These are phyloP conservation scores for Athrips mouffetella DNA, from an alignment of 2,888 invertebrate genomes.

Conservation along the genomic window DNA sequence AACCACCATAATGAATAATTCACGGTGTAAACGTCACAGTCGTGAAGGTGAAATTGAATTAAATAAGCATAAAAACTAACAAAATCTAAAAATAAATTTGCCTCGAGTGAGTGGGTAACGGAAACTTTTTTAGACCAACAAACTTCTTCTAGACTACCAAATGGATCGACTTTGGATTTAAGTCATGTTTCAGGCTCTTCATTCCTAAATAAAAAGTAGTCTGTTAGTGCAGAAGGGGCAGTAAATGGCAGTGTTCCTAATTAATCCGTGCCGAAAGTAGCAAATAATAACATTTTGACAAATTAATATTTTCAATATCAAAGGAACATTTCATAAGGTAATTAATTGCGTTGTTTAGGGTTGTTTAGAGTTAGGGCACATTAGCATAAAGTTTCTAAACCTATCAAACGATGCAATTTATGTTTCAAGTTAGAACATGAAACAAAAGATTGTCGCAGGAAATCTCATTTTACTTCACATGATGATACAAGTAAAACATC, in stretches of 20 bases:
- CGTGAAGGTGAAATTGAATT: not conserved
- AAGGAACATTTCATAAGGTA: not conserved
- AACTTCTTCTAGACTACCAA: not conserved
- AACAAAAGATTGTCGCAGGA: slow-evolving; percentile 4
- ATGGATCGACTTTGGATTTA: too few relatives aligned
- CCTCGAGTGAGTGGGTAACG: not conserved
- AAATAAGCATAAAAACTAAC: not conserved
- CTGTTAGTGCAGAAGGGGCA: too few relatives aligned
- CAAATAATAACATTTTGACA: too few relatives aligned
- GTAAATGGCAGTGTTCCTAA: too few relatives aligned
- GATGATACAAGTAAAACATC: not conserved
- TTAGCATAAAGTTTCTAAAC: slow-evolving; percentile 5
- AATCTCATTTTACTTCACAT: too few relatives aligned
- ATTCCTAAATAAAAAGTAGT: too few relatives aligned
- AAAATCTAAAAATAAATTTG: not conserved
- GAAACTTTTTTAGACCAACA: not conserved
- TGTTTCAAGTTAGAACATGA: slow-evolving; percentile 9
- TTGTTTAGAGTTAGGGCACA: slow-evolving; percentile 6
- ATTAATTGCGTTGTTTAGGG: not conserved
- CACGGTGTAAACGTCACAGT: not conserved
- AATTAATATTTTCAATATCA: not conserved
- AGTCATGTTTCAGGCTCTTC: too few relatives aligned
- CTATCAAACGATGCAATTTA: slow-evolving; percentile 5
- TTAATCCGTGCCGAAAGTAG: too few relatives aligned
- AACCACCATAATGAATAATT: not conserved